Conservation (phyloP, 2,888 invertebrate genomes). For the Synanthedon formicaeformis region DNA sequence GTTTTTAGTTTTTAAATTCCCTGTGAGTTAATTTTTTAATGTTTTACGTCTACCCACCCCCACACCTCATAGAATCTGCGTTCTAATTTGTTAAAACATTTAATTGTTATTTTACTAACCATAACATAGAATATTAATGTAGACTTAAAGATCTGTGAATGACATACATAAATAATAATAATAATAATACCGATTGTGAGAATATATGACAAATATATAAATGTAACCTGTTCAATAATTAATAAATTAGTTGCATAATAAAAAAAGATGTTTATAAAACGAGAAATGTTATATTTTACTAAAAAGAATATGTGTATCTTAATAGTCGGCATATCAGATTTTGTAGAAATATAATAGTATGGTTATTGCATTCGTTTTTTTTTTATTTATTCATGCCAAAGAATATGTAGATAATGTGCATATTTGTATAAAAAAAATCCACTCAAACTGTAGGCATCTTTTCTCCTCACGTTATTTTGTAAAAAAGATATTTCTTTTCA, state of each 20-base stretch:
- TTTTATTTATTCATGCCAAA: no score
- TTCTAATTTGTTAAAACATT: constrained; percentile 5
- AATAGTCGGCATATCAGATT: constrained; percentile 56
- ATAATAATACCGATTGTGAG: constrained; percentile 16
- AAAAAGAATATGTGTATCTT: constrained; percentile 20
- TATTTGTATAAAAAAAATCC: no score
- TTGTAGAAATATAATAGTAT: constrained; percentile 55
- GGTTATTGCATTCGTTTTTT: constrained; percentile 7
- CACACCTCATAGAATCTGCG: background rate
- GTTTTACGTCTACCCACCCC: background rate
- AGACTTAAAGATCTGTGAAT: constrained; percentile 44
- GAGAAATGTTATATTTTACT: constrained; percentile 39
- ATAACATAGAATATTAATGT: constrained; percentile 7
- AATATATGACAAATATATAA: constrained; percentile 39
- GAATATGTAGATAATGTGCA: no score
- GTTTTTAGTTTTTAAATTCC: background rate
- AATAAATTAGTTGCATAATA: background rate
- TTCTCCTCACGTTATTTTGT: no score
- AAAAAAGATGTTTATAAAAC: constrained; percentile 7
- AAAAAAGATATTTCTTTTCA: no score
- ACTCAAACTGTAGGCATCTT: no score
- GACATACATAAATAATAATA: background rate
- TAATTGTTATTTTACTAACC: constrained; percentile 8
- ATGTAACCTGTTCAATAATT: background rate
- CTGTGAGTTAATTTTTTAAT: background rate